A percentile compares a stretch with the other conserved stretches of the same genome.
phyloP scores from a whole-genome alignment of 2,797 vertebrate genomes.

The Anguilla pacifica region DNA sequence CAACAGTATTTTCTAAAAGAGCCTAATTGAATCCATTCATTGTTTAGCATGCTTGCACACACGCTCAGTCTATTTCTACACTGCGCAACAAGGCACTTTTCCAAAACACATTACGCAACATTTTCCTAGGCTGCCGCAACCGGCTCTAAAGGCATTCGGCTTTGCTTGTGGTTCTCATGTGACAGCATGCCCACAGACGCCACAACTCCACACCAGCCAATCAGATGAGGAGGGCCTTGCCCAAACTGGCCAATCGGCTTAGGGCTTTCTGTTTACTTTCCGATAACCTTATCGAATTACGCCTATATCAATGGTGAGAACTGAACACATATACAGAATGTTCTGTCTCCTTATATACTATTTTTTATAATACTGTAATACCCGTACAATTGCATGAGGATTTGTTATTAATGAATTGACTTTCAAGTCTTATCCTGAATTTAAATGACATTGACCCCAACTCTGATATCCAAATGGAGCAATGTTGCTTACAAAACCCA shows the following conservation, averaged over 20 bases:
- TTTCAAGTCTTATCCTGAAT: neutral
- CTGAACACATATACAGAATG: neutral
- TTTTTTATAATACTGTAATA: conserved; percentile 7
- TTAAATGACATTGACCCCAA: neutral
- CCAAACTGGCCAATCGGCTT: conserved; percentile 57
- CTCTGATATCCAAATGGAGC: neutral
- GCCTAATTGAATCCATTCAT: neutral
- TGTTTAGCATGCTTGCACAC: neutral
- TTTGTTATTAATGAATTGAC: neutral
- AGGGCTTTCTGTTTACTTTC: conserved; percentile 17
- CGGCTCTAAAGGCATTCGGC: neutral
- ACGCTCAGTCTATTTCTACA: neutral
- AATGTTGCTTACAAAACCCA: neutral
- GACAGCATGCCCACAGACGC: conserved; percentile 41
- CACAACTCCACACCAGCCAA: conserved; percentile 56
- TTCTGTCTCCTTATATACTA: neutral
- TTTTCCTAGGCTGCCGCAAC: neutral
- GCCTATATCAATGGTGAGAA: neutral
- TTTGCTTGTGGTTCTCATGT: conserved; percentile 15
- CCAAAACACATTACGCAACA: conserved; percentile 55
- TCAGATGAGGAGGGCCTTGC: conserved; percentile 61
- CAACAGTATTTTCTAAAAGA: neutral
- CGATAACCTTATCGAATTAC: neutral
- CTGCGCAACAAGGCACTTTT: conserved; percentile 25
- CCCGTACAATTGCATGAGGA: neutral